These are phyloP conservation scores for Macrophya alboannulata DNA, from an alignment of 2,888 invertebrate genomes.

Conservation along the genomic window DNA sequence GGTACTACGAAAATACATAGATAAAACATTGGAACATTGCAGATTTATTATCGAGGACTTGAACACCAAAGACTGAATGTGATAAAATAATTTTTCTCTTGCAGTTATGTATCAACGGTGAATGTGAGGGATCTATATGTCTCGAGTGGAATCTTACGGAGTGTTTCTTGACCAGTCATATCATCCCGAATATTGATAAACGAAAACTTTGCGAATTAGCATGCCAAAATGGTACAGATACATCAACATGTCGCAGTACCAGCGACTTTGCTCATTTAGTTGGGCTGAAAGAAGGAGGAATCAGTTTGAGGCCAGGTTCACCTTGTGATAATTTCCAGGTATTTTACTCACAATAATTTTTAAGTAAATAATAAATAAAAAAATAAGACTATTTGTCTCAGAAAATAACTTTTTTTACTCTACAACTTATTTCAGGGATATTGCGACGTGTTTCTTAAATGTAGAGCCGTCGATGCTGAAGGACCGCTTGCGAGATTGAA, in stretches of 20 bases:
- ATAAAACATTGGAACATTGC: neutral
- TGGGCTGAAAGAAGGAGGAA: slow-evolving; percentile 90
- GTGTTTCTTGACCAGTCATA: slow-evolving; percentile 94
- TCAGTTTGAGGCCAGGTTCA: slow-evolving; percentile 95
- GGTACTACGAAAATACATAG: slow-evolving; percentile 77
- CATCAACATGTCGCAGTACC: slow-evolving; percentile 90
- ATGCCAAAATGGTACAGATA: slow-evolving; percentile 93
- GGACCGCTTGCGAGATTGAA: slow-evolving; percentile 98
- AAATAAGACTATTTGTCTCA: neutral
- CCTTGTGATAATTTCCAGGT: slow-evolving; percentile 99
- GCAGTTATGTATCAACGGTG: slow-evolving; percentile 93
- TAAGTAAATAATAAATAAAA: neutral
- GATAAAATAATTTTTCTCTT: neutral
- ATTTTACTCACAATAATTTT: slow-evolving; percentile 58
- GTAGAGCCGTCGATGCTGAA: slow-evolving; percentile 99
- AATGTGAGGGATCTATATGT: slow-evolving; percentile 98
- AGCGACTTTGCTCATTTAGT: slow-evolving; percentile 91
- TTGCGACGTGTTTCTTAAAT: slow-evolving; percentile 99
- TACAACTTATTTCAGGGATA: slow-evolving; percentile 87
- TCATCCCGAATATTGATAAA: slow-evolving; percentile 89
- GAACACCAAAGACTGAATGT: neutral
- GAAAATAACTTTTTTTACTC: neutral
- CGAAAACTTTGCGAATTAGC: slow-evolving; percentile 97
- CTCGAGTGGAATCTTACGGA: slow-evolving; percentile 96
- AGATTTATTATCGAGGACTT: neutral